Base-by-base conservation (phyloP, 2,888 invertebrate genomes). In the Cerceris rybyensis region DNA sequence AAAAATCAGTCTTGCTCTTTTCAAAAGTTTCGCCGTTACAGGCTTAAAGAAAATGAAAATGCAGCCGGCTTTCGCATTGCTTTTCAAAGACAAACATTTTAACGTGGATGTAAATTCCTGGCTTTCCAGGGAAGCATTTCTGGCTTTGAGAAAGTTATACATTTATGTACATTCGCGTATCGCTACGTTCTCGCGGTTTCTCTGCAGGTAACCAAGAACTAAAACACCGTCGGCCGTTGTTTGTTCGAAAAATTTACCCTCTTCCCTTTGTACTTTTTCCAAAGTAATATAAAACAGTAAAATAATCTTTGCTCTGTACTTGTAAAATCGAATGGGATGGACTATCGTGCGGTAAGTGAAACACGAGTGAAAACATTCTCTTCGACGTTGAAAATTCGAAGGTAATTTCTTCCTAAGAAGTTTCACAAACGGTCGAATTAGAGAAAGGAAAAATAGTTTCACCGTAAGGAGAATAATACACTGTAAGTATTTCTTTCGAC, bases 31-130 rank as follows among this genome's bases (percentile, higher is more conserved):
- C 28, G 4, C 28, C 28, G 28, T 28, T 28, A 28, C 28, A 28
- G 28, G 28, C 28, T 28, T 28, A 28, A 28, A 28, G 28, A 28
- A 28, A 28, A 28, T 28, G 28, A 28, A 28, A 28, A 28, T 28
- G 28, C 28, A 28, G 28, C 1, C 28, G 28, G 28, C 8, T 46
- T 46, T 46, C 46, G 9, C 46, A 46, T 46, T 46, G 46, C 14
- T 52, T 52, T 6, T 14, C n/a, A 14, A 52, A 52, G 52, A 6
- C 9, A 52, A 52, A 52, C 11, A 59, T 42, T 75, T 75, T n/a
- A 54, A 42, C 16, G 46, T 6, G 43, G 13, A 57, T 41, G 41
- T 41, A 54, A 46, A 52, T 55, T 68, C 55, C 42, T 42, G 7
- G 49, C 13, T 50, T 63, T 43, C 55, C 16, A 59, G 52, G 11